These are phyloP conservation scores for Mallotus villosus DNA, from an alignment of 2,797 vertebrate genomes.

Conservation along the genomic window DNA sequence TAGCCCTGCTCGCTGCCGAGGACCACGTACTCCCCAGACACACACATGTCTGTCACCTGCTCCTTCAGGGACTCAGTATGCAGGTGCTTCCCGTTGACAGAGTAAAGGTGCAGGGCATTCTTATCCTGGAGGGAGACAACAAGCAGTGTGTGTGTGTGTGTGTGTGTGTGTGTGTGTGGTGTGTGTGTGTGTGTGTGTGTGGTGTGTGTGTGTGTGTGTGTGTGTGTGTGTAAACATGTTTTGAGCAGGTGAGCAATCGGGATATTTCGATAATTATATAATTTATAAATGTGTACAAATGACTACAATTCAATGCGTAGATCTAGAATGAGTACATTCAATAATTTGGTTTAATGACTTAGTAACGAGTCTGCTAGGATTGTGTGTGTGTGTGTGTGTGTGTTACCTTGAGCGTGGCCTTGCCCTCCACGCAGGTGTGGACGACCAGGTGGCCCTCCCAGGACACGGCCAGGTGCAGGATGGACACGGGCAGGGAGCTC, in stretches of 20 bases:
- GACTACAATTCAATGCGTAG: neutral
- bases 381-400: neutral
- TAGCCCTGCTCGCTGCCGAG: slow-evolving; percentile 91
- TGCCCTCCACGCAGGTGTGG: slow-evolving; percentile 89
- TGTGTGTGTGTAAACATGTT: neutral
- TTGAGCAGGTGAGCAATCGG: neutral
- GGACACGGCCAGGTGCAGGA: slow-evolving; percentile 89
- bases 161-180: slow-evolving; percentile 4
- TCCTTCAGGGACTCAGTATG: slow-evolving; percentile 87
- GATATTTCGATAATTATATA: too few species aligned
- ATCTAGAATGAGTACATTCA: neutral
- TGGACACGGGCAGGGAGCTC: slow-evolving; percentile 84
- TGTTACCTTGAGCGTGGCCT: slow-evolving; percentile 88
- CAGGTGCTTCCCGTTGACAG: slow-evolving; percentile 91
- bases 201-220: neutral
- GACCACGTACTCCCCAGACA: slow-evolving; percentile 86
- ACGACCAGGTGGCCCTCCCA: slow-evolving; percentile 93
- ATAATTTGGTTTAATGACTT: neutral
- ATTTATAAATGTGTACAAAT: neutral
- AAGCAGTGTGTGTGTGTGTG: neutral
- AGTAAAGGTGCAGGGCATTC: slow-evolving; percentile 91
- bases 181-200: neutral
- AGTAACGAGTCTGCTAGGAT: too few species aligned
- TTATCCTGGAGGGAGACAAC: slow-evolving; percentile 81
- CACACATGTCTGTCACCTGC: slow-evolving; percentile 90